Conservation (phyloP, 2,888 invertebrate species). For the Cryptocheilus praepositus region DNA sequence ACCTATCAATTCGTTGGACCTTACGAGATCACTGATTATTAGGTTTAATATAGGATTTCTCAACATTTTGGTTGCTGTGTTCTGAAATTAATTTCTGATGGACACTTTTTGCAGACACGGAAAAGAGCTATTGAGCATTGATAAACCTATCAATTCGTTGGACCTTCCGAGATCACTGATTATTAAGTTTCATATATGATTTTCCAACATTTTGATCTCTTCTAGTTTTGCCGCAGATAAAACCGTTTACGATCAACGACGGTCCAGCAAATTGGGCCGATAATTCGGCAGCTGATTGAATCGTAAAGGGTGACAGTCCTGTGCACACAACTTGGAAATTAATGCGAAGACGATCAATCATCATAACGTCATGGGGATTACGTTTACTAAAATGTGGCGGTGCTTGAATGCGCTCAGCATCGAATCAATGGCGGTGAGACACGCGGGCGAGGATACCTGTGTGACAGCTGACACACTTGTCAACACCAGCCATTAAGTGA, state of each 20-base stretch:
- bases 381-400: constrained; percentile 67
- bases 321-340: constrained; percentile 81
- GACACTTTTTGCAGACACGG: constrained; percentile 79
- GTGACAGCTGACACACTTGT: constrained; percentile 76
- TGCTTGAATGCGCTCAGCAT: constrained; percentile 73
- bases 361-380: constrained; percentile 63
- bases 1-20: constrained; percentile 80
- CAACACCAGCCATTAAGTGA: constrained; percentile 73
- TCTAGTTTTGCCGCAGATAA: constrained; percentile 77
- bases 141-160: constrained; percentile 81
- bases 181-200: constrained; percentile 75
- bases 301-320: constrained; percentile 84
- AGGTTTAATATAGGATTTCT: constrained; percentile 67
- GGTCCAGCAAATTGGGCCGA: constrained; percentile 83
- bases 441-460: constrained; percentile 76
- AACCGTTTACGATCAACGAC: constrained; percentile 78
- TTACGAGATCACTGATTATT: constrained; percentile 84
- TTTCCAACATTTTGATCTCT: neutral
- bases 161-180: constrained; percentile 83
- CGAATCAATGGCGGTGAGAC: constrained; percentile 73
- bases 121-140: constrained; percentile 49
- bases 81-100: constrained; percentile 86
- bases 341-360: constrained; percentile 74
- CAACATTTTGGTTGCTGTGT: constrained; percentile 76
- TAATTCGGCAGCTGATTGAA: constrained; percentile 82